These are phyloP conservation scores for Silvanus unidentatus DNA, from an alignment of 2,888 invertebrate species.

Conservation along the genomic window DNA sequence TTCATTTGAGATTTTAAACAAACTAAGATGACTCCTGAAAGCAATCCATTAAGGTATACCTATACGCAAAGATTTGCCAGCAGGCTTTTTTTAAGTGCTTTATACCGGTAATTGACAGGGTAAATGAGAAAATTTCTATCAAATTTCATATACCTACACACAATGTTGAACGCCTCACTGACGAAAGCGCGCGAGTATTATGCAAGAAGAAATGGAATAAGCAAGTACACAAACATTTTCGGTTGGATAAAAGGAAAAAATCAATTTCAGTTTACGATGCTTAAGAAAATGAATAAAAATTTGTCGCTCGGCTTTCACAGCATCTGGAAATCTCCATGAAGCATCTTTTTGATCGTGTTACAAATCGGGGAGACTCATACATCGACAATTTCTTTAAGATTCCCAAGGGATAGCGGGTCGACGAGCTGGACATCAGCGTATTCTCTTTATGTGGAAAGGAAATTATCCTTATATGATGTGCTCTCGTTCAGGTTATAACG, in stretches of 20 bases:
- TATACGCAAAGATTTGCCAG: background rate
- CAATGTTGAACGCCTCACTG: no score
- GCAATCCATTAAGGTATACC: constrained; percentile 1
- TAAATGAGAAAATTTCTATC: no score
- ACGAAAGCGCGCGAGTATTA: no score
- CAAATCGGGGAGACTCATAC: constrained; percentile 45
- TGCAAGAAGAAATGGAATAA: no score
- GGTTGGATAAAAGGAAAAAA: no score
- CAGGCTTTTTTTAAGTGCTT: background rate
- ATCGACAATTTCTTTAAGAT: constrained; percentile 48
- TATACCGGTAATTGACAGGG: no score
- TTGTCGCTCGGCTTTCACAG: constrained; percentile 2
- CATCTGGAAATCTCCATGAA: constrained; percentile 19
- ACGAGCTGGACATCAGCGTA: constrained; percentile 45
- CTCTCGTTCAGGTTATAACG: constrained; percentile 25
- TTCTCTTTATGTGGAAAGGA: constrained; percentile 47
- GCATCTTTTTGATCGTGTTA: constrained; percentile 38
- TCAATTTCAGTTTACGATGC: no score
- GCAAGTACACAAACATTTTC: no score
- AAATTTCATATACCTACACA: no score
- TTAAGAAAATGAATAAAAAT: no score
- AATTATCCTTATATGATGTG: constrained; percentile 48
- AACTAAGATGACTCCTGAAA: background rate
- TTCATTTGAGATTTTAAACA: constrained; percentile 26
- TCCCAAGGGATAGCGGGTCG: constrained; percentile 39